phyloP scores from a whole-genome alignment of 2,797 vertebrate species.

The Sphaeramia orbicularis region DNA sequence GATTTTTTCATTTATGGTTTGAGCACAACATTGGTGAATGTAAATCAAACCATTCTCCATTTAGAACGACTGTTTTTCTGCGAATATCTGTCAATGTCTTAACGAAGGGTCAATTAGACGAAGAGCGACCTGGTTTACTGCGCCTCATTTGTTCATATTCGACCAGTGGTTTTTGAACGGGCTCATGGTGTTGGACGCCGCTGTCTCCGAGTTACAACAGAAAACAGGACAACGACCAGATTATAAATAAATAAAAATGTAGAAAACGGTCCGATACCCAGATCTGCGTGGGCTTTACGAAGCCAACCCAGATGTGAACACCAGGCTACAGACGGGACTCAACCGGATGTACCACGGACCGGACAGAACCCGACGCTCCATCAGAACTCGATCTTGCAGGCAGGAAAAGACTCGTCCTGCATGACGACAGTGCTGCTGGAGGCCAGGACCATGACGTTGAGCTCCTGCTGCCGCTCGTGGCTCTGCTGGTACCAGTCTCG shows the following conservation, averaged over 20 bases:
- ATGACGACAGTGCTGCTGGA: constrained; percentile 99
- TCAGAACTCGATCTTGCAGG: constrained; percentile 99
- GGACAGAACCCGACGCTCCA: no score
- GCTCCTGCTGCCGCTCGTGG: constrained; percentile 97
- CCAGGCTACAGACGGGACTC: constrained; percentile 40
- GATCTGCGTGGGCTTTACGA: constrained; percentile 40
- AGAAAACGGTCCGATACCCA: constrained; percentile 44
- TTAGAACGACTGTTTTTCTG: no score
- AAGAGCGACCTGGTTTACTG: constrained; percentile 11
- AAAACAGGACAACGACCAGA: constrained; percentile 43
- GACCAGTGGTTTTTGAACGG: not conserved
- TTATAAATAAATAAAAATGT: constrained; percentile 59
- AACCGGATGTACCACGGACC: no score
- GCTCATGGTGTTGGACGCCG: constrained; percentile 7
- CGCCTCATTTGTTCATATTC: constrained; percentile 2
- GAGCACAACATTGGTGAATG: no score
- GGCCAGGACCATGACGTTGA: constrained; percentile 98
- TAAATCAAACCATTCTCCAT: no score
- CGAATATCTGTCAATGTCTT: no score
- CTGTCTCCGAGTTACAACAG: constrained; percentile 12
- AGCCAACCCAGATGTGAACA: constrained; percentile 54
- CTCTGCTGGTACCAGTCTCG: constrained; percentile 99
- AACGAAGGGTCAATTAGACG: constrained; percentile 28
- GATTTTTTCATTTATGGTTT: no score
- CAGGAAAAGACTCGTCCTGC: constrained; percentile 99